These are phyloP conservation scores for Phengaris arion DNA, from an alignment of 2,888 invertebrate genomes.

Conservation along the genomic window DNA sequence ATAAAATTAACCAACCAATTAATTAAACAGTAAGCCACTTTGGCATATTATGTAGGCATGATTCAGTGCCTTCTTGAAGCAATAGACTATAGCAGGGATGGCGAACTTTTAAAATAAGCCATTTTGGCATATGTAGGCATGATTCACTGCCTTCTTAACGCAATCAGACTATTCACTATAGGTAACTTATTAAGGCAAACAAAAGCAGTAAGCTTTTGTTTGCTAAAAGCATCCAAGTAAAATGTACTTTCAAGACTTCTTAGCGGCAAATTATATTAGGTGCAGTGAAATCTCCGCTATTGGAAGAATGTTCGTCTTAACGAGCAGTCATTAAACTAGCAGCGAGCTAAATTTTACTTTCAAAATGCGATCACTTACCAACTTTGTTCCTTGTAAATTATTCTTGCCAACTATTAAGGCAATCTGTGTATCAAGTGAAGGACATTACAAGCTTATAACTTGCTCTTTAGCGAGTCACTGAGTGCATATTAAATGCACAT, in stretches of 20 bases:
- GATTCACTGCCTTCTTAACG: no score
- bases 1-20: no score
- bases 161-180: background rate
- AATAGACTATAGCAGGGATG: no score
- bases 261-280: conserved; percentile 1
- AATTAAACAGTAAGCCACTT: no score
- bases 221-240: background rate
- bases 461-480: background rate
- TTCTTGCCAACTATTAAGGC: conserved; percentile 25
- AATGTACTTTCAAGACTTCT: background rate
- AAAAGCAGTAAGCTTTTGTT: background rate
- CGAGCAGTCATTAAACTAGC: conserved; percentile 14
- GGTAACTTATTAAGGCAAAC: background rate
- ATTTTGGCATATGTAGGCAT: no score
- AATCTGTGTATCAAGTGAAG: background rate
- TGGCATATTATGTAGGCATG: no score
- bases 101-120: no score
- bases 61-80: no score
- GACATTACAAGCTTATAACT: conserved; percentile 17
- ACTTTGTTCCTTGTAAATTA: conserved; percentile 17
- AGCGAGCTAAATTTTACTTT: conserved; percentile 21
- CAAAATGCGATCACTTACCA: conserved; percentile 25
- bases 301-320: conserved; percentile 19
- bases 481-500: background rate
- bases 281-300: background rate